Base-by-base conservation (phyloP, 2,888 invertebrate genomes). In the Nemapogon koenigi region DNA sequence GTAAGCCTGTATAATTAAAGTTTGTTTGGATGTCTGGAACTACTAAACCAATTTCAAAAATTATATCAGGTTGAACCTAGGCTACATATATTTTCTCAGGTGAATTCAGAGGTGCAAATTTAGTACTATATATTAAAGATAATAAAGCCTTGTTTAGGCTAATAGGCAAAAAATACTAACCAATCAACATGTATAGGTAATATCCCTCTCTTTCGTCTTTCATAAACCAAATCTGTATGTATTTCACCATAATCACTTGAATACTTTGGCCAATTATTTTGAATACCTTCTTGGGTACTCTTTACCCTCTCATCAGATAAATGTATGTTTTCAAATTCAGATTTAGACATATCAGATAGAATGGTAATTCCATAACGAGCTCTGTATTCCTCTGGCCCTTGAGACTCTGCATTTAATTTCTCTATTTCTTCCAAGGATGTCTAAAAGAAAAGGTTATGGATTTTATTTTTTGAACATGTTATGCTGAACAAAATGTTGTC, bases 321-420 rank as follows among this genome's bases (percentile, higher is more conserved):
- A 42, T 82, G 79, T 13, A 71, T 49, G 1, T 73, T 68, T 51
- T 60, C 62, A 50, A 85, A 87, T 55, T 87, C 87, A 4, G 73
- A 61, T 46, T 78, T 73, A 4, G 84, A 84, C 62, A 87, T 67
- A 49, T 87, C 86, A 3, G 87, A 83, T 43, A 83, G 81, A 38
- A 70, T 69, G 1, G 84, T 87, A 1, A 85, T 51, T 2, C 87
- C 87, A 59, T 81, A 86, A 16, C 59, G 55, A 0, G 85, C 85
- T 50, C 66, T 55, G 13, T 51, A 55, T 0, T 58, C 45, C 1
- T 70, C 71, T 6, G 70, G 63, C 7, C 75, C 70, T 44, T 54
- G 44, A 16, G 79, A 59, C 11, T 48, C 54, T 1, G 62, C 51
- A 42, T 83, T 85, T 8, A 84, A 57, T 40, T 55, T 49, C 2